Conservation (phyloP, 2,888 invertebrate genomes). For the Cremastobaeus sp. region DNA sequence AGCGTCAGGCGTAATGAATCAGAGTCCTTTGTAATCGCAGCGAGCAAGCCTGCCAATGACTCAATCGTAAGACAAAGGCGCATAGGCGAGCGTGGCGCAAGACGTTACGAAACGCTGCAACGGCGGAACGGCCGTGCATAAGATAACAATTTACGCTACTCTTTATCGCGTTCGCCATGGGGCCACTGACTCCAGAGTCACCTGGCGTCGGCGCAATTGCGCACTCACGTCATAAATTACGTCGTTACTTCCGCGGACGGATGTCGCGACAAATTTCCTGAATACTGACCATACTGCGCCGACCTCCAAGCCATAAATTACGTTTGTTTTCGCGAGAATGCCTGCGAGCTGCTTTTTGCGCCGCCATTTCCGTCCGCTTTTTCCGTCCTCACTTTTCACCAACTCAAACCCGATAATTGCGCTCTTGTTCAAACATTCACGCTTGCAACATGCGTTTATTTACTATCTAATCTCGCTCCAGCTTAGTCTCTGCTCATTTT, state of each 20-base stretch:
- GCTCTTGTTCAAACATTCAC: too few relatives aligned
- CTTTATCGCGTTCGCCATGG: conserved; percentile 66
- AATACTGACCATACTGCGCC: conserved; percentile 7
- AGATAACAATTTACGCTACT: conserved; percentile 73
- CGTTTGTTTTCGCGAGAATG: neutral
- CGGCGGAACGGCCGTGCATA: conserved; percentile 61
- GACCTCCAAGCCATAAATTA: too few relatives aligned
- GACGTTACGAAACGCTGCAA: conserved; percentile 49
- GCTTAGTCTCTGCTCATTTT: too few relatives aligned
- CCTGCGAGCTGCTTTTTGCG: too few relatives aligned
- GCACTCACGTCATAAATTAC: conserved; percentile 52
- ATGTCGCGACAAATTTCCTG: conserved; percentile 23
- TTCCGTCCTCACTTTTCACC: too few relatives aligned
- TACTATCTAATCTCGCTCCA: too few relatives aligned
- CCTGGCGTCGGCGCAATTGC: conserved; percentile 48
- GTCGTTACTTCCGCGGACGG: conserved; percentile 22
- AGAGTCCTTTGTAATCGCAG: conserved; percentile 58
- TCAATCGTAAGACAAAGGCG: conserved; percentile 65
- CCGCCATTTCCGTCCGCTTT: too few relatives aligned
- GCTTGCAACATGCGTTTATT: too few relatives aligned
- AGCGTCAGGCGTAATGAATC: conserved; percentile 49
- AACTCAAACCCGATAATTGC: too few relatives aligned
- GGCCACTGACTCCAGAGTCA: conserved; percentile 69
- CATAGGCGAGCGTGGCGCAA: conserved; percentile 46
- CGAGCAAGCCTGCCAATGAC: conserved; percentile 59